These are phyloP conservation scores for Sabatieria punctata DNA, from an alignment of 2,888 invertebrate genomes.

Conservation along the genomic window DNA sequence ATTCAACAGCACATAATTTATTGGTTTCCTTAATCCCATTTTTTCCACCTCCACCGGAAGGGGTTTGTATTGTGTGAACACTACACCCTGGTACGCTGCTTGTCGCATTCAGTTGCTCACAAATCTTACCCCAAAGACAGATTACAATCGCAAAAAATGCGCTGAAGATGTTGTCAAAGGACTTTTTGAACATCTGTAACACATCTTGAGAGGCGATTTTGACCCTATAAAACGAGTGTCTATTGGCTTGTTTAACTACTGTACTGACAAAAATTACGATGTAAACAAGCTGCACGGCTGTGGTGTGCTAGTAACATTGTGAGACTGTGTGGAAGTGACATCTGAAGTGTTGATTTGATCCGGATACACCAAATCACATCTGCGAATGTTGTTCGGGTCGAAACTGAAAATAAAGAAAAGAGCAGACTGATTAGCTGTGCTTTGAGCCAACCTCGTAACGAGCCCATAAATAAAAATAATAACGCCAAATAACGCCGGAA, in stretches of 20 bases:
- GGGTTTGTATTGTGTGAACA: too few species aligned
- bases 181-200: slow-evolving; percentile 26
- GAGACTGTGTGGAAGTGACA: too few species aligned
- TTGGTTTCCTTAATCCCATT: too few species aligned
- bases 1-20: too few species aligned
- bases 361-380: not conserved
- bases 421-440: too few species aligned
- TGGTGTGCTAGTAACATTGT: too few species aligned
- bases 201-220: slow-evolving; percentile 19
- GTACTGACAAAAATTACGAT: slow-evolving; percentile 12
- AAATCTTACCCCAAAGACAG: slow-evolving; percentile 39
- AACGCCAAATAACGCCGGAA: slow-evolving; percentile 35
- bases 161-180: slow-evolving; percentile 37
- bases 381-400: too few species aligned
- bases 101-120: too few species aligned
- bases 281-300: slow-evolving; percentile 12
- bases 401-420: too few species aligned
- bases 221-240: slow-evolving; percentile 13
- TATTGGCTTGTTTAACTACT: not conserved
- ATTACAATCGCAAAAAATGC: slow-evolving; percentile 37
- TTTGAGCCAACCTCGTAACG: too few species aligned
- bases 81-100: too few species aligned
- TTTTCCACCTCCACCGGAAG: too few species aligned
- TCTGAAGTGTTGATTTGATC: not conserved
- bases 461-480: slow-evolving; percentile 35